These are phyloP conservation scores for Psophia crepitans DNA, from an alignment of 2,113 vertebrate genomes.

Conservation along the genomic window DNA sequence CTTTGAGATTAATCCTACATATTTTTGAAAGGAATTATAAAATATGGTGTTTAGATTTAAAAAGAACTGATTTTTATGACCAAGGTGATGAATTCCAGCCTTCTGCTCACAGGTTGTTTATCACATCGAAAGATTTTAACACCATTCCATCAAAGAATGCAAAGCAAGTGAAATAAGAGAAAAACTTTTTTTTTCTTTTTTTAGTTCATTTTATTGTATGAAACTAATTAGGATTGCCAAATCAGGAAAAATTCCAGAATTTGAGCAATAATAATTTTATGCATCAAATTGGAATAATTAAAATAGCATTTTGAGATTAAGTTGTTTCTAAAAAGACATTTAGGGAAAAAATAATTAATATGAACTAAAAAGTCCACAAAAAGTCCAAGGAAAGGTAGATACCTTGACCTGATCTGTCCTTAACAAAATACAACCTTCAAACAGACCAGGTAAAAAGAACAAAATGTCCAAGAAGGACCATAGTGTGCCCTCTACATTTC, in stretches of 20 bases:
- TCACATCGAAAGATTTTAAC: not conserved
- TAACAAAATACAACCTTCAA: not conserved
- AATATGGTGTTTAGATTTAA: not conserved
- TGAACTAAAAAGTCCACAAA: not conserved
- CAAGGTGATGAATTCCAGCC: not conserved
- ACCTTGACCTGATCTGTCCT: not conserved
- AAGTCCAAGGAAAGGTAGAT: not conserved
- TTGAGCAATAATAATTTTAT: not conserved
- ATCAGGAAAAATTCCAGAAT: not conserved
- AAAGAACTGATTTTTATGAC: not conserved
- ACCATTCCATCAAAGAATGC: not conserved
- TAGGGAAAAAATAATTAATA: not conserved
- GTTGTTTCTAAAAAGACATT: not conserved
- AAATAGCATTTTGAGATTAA: not conserved
- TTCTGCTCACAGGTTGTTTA: not conserved
- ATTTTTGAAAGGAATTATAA: not conserved
- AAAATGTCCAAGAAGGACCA: not conserved
- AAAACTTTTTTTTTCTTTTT: not conserved
- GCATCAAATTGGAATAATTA: not conserved
- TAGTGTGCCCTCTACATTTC: not conserved
- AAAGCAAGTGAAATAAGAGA: not conserved
- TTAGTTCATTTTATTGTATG: not conserved
- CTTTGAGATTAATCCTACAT: not conserved
- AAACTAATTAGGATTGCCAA: not conserved
- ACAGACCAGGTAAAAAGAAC: not conserved